Conservation (phyloP, 1,140 invertebrate species). For the Drosophila yakuba region DNA sequence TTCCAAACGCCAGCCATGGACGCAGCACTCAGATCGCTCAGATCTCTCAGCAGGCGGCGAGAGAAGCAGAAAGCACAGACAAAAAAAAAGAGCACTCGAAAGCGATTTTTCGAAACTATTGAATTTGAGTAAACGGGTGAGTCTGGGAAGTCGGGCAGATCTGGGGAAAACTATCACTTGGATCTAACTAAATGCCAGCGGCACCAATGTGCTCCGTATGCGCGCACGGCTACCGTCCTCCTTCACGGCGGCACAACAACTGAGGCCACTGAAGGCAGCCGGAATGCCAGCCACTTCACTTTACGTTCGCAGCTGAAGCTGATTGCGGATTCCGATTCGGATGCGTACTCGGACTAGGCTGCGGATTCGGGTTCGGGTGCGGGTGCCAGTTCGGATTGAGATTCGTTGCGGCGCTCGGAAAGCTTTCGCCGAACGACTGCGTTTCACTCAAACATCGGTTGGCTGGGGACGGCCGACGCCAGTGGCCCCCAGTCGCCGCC, state of each 20-base stretch:
- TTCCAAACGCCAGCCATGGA: constrained; percentile 3
- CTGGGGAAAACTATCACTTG: neutral
- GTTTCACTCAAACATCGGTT: constrained; percentile 68
- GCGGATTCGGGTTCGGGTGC: too few species aligned
- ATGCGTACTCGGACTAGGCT: neutral
- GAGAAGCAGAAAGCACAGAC: neutral
- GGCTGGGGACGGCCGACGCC: constrained; percentile 20
- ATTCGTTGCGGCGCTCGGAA: constrained; percentile 6
- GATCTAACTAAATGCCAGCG: neutral
- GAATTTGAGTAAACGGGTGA: neutral
- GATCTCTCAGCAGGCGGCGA: neutral
- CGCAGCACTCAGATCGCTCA: too few species aligned
- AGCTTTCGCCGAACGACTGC: constrained; percentile 57
- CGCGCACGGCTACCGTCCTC: constrained; percentile 49
- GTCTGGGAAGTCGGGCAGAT: neutral
- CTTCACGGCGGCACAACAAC: constrained; percentile 72
- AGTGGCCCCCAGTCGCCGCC: neutral
- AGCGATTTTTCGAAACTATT: neutral
- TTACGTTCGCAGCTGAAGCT: constrained; percentile 17
- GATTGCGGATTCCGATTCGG: neutral
- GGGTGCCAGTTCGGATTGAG: constrained; percentile 2
- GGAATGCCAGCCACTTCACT: constrained; percentile 19
- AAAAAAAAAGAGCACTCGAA: constrained; percentile 7
- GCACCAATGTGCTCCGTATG: constrained; percentile 5
- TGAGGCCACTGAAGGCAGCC: constrained; percentile 50